Conservation (phyloP, 2,888 invertebrate species). For the Brenthis ino region DNA sequence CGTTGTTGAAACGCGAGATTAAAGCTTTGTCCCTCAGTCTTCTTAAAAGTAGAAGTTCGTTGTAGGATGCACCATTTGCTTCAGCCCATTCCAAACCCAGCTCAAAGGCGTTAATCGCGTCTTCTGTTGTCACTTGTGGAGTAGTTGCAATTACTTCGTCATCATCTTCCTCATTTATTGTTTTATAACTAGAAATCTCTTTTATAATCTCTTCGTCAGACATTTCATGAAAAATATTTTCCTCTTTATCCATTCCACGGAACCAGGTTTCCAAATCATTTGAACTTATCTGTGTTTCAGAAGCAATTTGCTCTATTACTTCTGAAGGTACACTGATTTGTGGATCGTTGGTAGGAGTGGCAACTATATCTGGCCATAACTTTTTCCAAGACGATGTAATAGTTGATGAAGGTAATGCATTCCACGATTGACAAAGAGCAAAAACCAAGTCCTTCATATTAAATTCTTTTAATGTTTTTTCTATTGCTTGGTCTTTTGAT, state of each 20-base stretch:
- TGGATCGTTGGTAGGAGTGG: conserved; percentile 44
- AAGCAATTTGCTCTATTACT: conserved; percentile 48
- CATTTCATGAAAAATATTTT: conserved; percentile 46
- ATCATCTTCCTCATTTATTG: conserved; percentile 41
- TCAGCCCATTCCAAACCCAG: conserved; percentile 48
- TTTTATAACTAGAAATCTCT: too few relatives aligned
- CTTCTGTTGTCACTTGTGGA: conserved; percentile 42
- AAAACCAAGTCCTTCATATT: conserved; percentile 43
- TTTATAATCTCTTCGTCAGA: too few relatives aligned
- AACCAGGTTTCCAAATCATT: conserved; percentile 46
- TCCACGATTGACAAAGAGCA: conserved; percentile 45
- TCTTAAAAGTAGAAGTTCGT: conserved; percentile 44
- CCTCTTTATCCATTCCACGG: conserved; percentile 48
- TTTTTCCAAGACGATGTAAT: conserved; percentile 50
- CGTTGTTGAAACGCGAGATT: conserved; percentile 38
- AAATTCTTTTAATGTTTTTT: conserved; percentile 40
- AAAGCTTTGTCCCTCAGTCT: conserved; percentile 39
- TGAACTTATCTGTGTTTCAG: conserved; percentile 44
- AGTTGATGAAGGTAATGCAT: conserved; percentile 44
- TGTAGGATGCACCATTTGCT: conserved; percentile 45
- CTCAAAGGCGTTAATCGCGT: conserved; percentile 46
- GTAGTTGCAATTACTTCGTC: conserved; percentile 44
- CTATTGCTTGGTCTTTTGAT: conserved; percentile 39
- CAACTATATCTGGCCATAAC: conserved; percentile 44
- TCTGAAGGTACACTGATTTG: conserved; percentile 46